A percentile compares a stretch with the other conserved stretches of the same genome.
These are phyloP conservation scores for Drosophila hamatofila DNA, from an alignment of 2,888 invertebrate genomes.

Conservation along the genomic window DNA sequence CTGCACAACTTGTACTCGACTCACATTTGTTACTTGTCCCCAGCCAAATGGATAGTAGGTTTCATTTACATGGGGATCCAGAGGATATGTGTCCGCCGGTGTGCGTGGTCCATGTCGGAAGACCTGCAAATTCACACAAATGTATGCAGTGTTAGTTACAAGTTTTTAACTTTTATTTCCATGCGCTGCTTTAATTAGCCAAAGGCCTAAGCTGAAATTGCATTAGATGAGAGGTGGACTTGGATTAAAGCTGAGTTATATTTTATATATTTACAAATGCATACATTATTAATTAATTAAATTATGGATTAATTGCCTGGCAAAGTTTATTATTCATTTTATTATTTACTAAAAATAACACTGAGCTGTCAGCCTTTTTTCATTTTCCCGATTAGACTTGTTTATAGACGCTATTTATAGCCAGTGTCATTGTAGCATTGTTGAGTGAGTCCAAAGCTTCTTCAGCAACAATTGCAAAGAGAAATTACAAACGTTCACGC, in stretches of 20 bases:
- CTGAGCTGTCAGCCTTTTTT: background rate
- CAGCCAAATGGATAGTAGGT: slow-evolving; percentile 91
- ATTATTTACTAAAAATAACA: background rate
- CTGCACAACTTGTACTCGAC: slow-evolving; percentile 76
- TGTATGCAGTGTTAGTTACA: slow-evolving; percentile 40
- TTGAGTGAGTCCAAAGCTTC: slow-evolving; percentile 5
- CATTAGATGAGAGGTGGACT: background rate
- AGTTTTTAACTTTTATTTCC: slow-evolving; percentile 23
- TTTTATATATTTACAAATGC: background rate
- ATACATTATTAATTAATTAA: background rate
- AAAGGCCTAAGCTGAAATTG: slow-evolving; percentile 1
- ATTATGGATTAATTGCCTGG: background rate
- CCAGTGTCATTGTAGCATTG: slow-evolving; percentile 5
- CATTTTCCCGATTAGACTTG: background rate
- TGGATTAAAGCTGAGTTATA: background rate
- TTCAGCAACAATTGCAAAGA: slow-evolving; percentile 16
- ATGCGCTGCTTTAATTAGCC: slow-evolving; percentile 34
- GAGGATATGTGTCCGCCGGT: slow-evolving; percentile 91
- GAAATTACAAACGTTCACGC: slow-evolving; percentile 37
- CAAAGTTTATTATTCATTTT: background rate
- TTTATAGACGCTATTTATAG: background rate
- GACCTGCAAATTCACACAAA: slow-evolving; percentile 86
- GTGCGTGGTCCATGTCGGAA: slow-evolving; percentile 93
- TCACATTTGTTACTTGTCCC: slow-evolving; percentile 93
- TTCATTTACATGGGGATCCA: slow-evolving; percentile 89